Percentiles rank a stretch among this genome's conserved stretches.
phyloP scores from a whole-genome alignment of 2,888 invertebrate genomes.

The Papilio demoleus region DNA sequence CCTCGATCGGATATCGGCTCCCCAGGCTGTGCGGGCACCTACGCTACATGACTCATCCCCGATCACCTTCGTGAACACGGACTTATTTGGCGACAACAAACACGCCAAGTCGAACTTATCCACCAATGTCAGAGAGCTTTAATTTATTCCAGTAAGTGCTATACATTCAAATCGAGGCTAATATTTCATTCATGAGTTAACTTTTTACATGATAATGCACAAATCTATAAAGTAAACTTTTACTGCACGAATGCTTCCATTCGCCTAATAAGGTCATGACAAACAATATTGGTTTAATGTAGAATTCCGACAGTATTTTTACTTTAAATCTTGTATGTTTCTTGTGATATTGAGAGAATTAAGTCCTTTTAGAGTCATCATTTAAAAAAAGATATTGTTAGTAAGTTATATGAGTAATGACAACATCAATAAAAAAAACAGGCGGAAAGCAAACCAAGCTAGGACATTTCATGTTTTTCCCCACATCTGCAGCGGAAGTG shows the following conservation, averaged over 20 bases:
- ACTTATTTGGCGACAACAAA: conserved; percentile 80
- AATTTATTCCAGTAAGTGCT: conserved; percentile 31
- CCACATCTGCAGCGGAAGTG: conserved; percentile 1
- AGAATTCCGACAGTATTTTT: not conserved
- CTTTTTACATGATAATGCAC: not conserved
- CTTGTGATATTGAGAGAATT: not conserved
- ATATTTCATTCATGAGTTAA: conserved; percentile 38
- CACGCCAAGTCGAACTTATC: conserved; percentile 62
- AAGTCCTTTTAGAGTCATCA: not conserved
- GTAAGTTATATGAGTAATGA: not conserved
- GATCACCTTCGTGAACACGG: conserved; percentile 79
- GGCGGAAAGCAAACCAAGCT: conserved; percentile 37
- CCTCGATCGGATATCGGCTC: conserved; percentile 52
- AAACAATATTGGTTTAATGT: not conserved
- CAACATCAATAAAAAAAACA: not conserved
- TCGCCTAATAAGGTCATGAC: not conserved
- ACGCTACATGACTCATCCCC: conserved; percentile 73
- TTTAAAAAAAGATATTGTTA: not conserved
- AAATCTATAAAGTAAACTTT: not conserved
- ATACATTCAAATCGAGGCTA: conserved; percentile 24
- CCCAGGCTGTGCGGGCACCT: conserved; percentile 65
- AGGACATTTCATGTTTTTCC: conserved; percentile 22
- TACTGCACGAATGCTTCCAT: not conserved
- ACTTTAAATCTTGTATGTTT: not conserved
- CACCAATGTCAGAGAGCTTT: conserved; percentile 57